Percentiles rank a stretch among this genome's conserved stretches.
Evolutionary conservation across 2,888 invertebrate genomes (phyloP).

Genomic region (Petrolisthes cinctipes): DNA sequence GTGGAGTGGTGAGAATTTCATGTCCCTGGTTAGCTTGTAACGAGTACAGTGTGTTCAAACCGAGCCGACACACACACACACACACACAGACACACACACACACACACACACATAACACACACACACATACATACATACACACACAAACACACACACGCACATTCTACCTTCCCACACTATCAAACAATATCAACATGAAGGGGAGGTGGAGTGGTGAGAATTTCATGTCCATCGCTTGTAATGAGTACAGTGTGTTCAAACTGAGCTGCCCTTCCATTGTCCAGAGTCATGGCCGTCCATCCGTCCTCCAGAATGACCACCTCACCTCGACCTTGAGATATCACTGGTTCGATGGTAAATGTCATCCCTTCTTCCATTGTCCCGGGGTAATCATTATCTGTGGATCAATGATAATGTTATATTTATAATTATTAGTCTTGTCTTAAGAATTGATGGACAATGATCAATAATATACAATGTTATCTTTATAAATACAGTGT

Average conservation of each 20-base stretch:
- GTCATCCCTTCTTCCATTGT: conserved; percentile 89
- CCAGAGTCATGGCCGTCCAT: conserved; percentile 91
- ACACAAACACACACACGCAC: no score
- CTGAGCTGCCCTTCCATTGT: conserved; percentile 87
- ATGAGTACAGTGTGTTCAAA: conserved; percentile 92
- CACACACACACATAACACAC: no score
- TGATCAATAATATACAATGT: neutral
- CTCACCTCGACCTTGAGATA: conserved; percentile 75
- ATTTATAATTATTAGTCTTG: neutral
- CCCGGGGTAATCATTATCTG: conserved; percentile 66
- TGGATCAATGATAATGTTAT: neutral
- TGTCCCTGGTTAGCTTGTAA: no score
- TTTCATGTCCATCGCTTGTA: conserved; percentile 81
- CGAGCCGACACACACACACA: no score
- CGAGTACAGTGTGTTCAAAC: no score
- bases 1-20: no score
- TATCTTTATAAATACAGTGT: neutral
- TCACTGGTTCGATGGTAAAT: conserved; percentile 92
- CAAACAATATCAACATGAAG: no score
- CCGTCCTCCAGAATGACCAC: conserved; percentile 83
- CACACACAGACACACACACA: no score
- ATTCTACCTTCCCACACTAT: no score
- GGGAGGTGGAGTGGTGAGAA: conserved; percentile 72
- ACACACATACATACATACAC: no score
- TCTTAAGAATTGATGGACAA: neutral